phyloP scores from a whole-genome alignment of 2,113 vertebrate species.

The Calyptomena viridis region DNA sequence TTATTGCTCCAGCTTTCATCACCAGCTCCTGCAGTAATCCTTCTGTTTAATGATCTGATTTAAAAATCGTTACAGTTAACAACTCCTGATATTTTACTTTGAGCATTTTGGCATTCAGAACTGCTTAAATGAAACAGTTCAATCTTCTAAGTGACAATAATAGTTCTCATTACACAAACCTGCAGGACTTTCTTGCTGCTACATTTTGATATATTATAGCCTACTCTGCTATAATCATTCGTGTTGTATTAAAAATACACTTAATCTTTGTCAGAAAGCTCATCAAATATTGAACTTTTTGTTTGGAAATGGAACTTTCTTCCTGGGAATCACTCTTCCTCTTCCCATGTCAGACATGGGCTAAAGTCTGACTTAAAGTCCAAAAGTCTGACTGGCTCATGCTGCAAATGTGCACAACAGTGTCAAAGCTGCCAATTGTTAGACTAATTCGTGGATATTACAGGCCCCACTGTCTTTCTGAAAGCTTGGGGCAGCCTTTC shows the following conservation, averaged over 20 bases:
- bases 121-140: constrained; percentile 67
- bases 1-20: constrained; percentile 40
- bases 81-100: constrained; percentile 66
- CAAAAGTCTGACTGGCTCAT: neutral
- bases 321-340: neutral
- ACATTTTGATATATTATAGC: constrained; percentile 10
- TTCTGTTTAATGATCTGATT: constrained; percentile 70
- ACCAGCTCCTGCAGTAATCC: constrained; percentile 51
- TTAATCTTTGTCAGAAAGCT: constrained; percentile 18
- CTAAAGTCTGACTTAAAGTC: neutral
- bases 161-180: constrained; percentile 58
- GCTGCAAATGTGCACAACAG: neutral
- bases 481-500: neutral
- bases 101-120: constrained; percentile 57
- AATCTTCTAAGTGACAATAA: constrained; percentile 62
- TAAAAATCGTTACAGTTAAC: constrained; percentile 70
- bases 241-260: constrained; percentile 14
- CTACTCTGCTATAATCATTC: constrained; percentile 27
- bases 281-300: constrained; percentile 35
- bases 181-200: constrained; percentile 48
- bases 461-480: neutral
- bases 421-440: neutral
- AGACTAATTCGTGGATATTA: neutral
- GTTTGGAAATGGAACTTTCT: constrained; percentile 1
- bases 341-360: neutral